Base-by-base conservation (phyloP, 2,888 invertebrate genomes). In the Tetragnatha montana region DNA sequence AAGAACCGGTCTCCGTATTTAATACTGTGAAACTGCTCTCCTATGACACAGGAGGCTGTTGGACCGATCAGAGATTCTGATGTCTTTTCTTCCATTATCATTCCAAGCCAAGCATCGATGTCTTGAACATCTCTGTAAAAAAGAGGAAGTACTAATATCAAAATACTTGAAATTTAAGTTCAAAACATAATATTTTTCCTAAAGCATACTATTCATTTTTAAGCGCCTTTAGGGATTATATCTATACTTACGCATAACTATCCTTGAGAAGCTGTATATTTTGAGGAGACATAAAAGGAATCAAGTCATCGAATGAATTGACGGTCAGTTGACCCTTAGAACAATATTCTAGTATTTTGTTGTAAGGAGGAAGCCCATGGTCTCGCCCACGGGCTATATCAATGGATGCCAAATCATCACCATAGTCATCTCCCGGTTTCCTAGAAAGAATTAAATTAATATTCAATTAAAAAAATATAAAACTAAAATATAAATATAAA, bases 21-120 rank as follows among this genome's bases (percentile, higher is more conserved):
- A 0, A 97, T 94, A 92, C 96, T 96, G 12, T 95, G 95, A 93
- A 97, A 97, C 93, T 97, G 97, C 92, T 97, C 96, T 0, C 97
- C 97, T 75, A 97, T 96, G 86, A 97, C 96, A 93, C 97, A 97
- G 50, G 97, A 96, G 92, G 97, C 97, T 0, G 97, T 97, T 0
- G 97, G 97, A 0, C 97, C 97, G 0, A 97, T 96, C 0, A 97
- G 93, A 0, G 96, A 97, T 0, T 96, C 96, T 0, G 95, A 94
- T 0, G 97, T 96, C 0, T 97, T 96, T 69, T 96, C 95, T 92
- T 97, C 97, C 0, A 97, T 96, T 93, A 97, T 95, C 0, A 96
- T 97, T 12, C 96, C 97, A 0, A 97, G 95, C 93, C 97, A 97
- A 1, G 97, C 94, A 93, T 97, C 97, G 88, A 97, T 95, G 93